These are phyloP conservation scores for Aphelocoma californica DNA, from an alignment of 2,797 vertebrate genomes.

Conservation along the genomic window DNA sequence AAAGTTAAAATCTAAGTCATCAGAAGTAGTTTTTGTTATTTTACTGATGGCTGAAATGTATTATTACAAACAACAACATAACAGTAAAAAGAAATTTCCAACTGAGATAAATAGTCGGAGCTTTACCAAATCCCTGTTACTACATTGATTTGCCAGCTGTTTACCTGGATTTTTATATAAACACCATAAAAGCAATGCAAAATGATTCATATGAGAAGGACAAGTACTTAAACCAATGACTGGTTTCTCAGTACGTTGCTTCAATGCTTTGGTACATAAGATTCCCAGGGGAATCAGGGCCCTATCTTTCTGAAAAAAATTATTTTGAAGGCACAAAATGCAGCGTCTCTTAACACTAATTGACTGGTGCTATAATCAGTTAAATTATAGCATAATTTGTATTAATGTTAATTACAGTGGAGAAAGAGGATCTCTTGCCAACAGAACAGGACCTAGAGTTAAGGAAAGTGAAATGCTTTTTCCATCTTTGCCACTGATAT, in stretches of 20 bases:
- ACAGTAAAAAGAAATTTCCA: background rate
- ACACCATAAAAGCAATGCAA: background rate
- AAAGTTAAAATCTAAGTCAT: no score
- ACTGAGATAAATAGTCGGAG: background rate
- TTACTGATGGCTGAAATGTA: background rate
- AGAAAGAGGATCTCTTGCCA: background rate
- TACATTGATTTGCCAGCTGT: background rate
- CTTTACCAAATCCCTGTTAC: background rate
- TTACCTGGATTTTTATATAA: background rate
- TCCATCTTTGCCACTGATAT: background rate
- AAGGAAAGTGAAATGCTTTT: background rate
- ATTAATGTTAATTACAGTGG: constrained; percentile 1
- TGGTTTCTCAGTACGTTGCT: background rate
- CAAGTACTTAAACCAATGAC: background rate
- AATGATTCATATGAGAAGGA: background rate
- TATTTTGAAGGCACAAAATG: background rate
- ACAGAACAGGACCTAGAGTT: background rate
- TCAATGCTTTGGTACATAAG: background rate
- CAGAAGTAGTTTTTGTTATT: background rate
- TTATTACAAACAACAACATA: background rate
- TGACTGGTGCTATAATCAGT: constrained; percentile 14
- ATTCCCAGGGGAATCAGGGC: background rate
- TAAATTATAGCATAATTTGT: background rate
- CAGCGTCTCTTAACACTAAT: background rate
- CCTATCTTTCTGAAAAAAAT: background rate